Evolutionary conservation across 2,888 invertebrate species (phyloP).

Genomic region (Melieria picta): DNA sequence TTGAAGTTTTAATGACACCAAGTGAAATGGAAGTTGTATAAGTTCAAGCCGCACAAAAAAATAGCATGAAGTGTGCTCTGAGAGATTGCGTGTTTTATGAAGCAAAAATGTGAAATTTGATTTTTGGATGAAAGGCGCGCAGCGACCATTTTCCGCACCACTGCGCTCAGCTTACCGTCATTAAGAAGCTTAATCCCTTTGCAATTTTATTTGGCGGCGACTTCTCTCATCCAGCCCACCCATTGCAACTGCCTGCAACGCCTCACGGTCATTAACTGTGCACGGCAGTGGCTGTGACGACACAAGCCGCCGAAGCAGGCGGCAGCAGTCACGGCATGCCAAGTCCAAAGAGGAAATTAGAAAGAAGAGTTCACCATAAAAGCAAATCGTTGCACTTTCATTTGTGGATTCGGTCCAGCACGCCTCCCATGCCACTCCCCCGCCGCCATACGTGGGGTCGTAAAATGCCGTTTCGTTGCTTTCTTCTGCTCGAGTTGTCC

Average conservation of each 20-base stretch:
- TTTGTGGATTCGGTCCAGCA: background rate
- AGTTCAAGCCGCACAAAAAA: too few species aligned
- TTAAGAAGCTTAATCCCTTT: constrained; percentile 41
- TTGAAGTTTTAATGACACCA: too few species aligned
- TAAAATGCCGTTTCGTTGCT: constrained; percentile 5
- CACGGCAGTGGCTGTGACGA: too few species aligned
- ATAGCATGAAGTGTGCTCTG: too few species aligned
- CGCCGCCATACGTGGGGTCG: constrained; percentile 14
- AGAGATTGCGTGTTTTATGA: too few species aligned
- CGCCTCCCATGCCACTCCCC: background rate
- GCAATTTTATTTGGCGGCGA: constrained; percentile 20
- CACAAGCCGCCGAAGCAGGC: too few species aligned
- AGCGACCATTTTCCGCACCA: constrained; percentile 37
- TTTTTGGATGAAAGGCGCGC: background rate
- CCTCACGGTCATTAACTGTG: too few species aligned
- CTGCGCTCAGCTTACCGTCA: constrained; percentile 40
- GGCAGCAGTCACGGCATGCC: background rate
- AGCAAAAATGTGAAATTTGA: background rate
- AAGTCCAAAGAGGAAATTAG: constrained; percentile 49
- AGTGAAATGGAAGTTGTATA: too few species aligned
- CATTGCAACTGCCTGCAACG: too few species aligned
- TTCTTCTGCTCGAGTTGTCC: constrained; percentile 4
- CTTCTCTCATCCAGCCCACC: too few species aligned
- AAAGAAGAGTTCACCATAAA: constrained; percentile 41
- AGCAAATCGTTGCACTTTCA: constrained; percentile 43